phyloP scores from a whole-genome alignment of 2,888 invertebrate genomes.

The Nebria brevicollis region DNA sequence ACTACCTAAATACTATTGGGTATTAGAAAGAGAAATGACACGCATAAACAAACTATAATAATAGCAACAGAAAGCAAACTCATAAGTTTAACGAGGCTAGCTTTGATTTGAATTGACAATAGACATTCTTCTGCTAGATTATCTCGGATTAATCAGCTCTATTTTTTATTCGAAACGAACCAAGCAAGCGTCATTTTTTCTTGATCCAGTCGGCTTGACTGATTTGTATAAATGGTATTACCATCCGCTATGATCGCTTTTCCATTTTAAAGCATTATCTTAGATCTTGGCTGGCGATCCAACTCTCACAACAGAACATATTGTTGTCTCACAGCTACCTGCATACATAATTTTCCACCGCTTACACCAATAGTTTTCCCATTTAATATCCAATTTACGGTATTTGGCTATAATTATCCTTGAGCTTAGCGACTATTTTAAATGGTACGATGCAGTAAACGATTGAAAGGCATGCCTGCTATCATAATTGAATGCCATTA shows the following conservation, averaged over 20 bases:
- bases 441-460: background rate
- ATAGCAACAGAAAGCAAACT: slow-evolving; percentile 32
- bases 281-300: slow-evolving; percentile 9
- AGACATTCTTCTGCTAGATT: slow-evolving; percentile 37
- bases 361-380: background rate
- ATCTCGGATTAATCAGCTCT: slow-evolving; percentile 40
- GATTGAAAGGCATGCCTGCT: background rate
- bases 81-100: slow-evolving; percentile 21
- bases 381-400: no score
- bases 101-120: slow-evolving; percentile 42
- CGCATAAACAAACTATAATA: background rate
- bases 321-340: background rate
- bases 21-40: slow-evolving; percentile 1
- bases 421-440: background rate
- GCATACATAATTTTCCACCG: background rate
- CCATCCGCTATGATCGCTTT: slow-evolving; percentile 21
- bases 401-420: no score
- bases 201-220: slow-evolving; percentile 18
- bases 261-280: slow-evolving; percentile 24
- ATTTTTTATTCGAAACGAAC: background rate
- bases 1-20: background rate
- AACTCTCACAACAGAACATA: background rate
- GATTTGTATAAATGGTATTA: slow-evolving; percentile 33
- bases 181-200: background rate
- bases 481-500: background rate